Percentiles rank a stretch among this genome's conserved stretches.
Evolutionary conservation across 2,888 invertebrate species (phyloP).

Genomic region (Muschampia plurimacula): DNA sequence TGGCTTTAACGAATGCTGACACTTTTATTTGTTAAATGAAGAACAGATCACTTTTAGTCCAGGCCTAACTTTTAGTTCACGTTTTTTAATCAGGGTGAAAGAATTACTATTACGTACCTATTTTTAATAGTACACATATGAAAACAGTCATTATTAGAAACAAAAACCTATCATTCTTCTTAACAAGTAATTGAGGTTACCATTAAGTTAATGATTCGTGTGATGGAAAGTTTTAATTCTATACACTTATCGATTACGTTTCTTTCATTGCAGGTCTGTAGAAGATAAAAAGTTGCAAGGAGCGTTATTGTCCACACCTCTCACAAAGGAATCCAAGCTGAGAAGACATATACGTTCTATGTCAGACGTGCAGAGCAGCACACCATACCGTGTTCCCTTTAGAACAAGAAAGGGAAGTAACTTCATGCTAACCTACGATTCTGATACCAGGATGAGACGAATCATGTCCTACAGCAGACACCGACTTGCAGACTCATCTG

Average conservation of each 20-base stretch:
- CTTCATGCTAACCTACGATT: slow-evolving; percentile 73
- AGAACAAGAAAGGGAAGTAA: slow-evolving; percentile 67
- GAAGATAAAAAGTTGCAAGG: slow-evolving; percentile 62
- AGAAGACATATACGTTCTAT: slow-evolving; percentile 79
- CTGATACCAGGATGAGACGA: slow-evolving; percentile 71
- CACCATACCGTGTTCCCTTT: slow-evolving; percentile 71
- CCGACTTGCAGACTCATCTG: slow-evolving; percentile 69
- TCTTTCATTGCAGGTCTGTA: slow-evolving; percentile 68
- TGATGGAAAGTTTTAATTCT: background rate
- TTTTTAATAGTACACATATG: no score
- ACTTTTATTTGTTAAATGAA: no score
- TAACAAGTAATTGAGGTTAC: slow-evolving; percentile 1
- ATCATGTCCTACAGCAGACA: slow-evolving; percentile 63
- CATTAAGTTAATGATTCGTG: slow-evolving; percentile 5
- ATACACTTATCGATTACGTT: slow-evolving; percentile 9
- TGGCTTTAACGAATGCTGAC: no score
- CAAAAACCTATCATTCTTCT: background rate
- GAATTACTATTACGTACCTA: no score
- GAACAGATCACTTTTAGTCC: no score
- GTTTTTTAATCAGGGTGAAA: no score
- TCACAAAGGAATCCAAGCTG: slow-evolving; percentile 73
- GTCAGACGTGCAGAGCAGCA: slow-evolving; percentile 81
- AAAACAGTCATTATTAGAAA: background rate
- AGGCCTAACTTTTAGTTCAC: no score
- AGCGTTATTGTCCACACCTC: slow-evolving; percentile 63